phyloP scores from a whole-genome alignment of 2,797 vertebrate genomes.

The Xiphophorus birchmanni region DNA sequence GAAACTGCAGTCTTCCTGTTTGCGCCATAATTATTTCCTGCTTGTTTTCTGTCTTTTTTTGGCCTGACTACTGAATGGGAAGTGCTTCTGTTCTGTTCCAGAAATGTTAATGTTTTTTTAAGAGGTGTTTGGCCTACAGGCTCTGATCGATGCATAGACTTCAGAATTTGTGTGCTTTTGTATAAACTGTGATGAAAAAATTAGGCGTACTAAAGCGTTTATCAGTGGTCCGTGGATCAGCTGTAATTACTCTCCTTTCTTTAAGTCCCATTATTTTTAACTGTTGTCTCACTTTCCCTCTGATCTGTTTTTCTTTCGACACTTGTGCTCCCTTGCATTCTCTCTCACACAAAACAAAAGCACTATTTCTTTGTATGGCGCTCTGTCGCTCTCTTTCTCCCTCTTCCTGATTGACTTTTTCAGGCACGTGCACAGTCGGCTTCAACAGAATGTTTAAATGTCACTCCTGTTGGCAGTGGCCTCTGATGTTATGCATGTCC shows the following conservation, averaged over 20 bases:
- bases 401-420: slow-evolving; percentile 40
- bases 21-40: slow-evolving; percentile 47
- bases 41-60: slow-evolving; percentile 5
- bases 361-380: slow-evolving; percentile 25
- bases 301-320: slow-evolving; percentile 23
- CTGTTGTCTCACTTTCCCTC: slow-evolving; percentile 23
- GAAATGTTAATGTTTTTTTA: slow-evolving; percentile 22
- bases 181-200: slow-evolving; percentile 5
- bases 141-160: background rate
- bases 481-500: slow-evolving; percentile 69
- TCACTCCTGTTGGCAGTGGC: slow-evolving; percentile 70
- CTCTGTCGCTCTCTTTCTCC: slow-evolving; percentile 5
- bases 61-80: slow-evolving; percentile 29
- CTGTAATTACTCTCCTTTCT: slow-evolving; percentile 3
- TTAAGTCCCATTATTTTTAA: slow-evolving; percentile 38
- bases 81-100: slow-evolving; percentile 25
- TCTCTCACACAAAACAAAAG: slow-evolving; percentile 22
- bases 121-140: slow-evolving; percentile 2
- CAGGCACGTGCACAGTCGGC: slow-evolving; percentile 64
- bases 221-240: slow-evolving; percentile 5
- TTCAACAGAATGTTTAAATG: slow-evolving; percentile 79
- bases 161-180: background rate
- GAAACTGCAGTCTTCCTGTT: slow-evolving; percentile 45
- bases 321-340: slow-evolving; percentile 4
- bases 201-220: slow-evolving; percentile 8